Evolutionary conservation across 2,797 vertebrate genomes (phyloP).

Genomic region (Cyprinella venusta): DNA sequence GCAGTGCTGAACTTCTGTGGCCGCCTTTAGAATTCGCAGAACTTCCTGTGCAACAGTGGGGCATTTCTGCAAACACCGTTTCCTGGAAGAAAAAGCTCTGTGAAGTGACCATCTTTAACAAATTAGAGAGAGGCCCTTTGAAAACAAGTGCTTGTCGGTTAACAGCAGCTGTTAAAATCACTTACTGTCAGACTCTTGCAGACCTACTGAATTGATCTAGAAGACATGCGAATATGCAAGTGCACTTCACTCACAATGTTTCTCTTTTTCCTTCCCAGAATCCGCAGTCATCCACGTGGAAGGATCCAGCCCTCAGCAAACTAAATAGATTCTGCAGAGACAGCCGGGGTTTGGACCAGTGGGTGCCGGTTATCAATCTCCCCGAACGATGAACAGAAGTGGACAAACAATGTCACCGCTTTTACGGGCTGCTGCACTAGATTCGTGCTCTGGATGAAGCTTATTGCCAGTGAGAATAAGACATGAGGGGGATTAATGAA

Average conservation of each 20-base stretch:
- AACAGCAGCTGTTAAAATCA: conserved; percentile 39
- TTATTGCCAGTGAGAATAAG: conserved; percentile 67
- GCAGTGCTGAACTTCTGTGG: conserved; percentile 55
- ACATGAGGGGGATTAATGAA: conserved; percentile 60
- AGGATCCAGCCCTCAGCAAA: conserved; percentile 90
- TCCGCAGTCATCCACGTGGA: conserved; percentile 86
- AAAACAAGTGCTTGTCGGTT: conserved; percentile 42
- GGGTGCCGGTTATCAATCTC: conserved; percentile 93
- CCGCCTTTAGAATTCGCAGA: conserved; percentile 52
- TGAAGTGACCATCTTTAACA: conserved; percentile 52
- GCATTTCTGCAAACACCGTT: conserved; percentile 55
- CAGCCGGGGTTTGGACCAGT: conserved; percentile 92
- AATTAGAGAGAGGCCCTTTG: conserved; percentile 49
- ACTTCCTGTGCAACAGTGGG: conserved; percentile 57
- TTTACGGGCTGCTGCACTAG: conserved; percentile 73
- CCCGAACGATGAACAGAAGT: conserved; percentile 86
- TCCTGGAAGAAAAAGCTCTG: conserved; percentile 59
- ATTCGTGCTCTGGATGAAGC: conserved; percentile 78
- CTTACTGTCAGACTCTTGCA: conserved; percentile 18
- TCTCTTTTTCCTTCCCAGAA: conserved; percentile 77
- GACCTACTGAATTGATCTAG: neutral
- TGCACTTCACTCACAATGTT: conserved; percentile 25
- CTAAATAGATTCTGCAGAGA: conserved; percentile 93
- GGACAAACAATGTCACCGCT: conserved; percentile 64
- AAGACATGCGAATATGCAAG: neutral